Evolutionary conservation across 2,888 invertebrate genomes (phyloP).

Genomic region (Galeruca laticollis): DNA sequence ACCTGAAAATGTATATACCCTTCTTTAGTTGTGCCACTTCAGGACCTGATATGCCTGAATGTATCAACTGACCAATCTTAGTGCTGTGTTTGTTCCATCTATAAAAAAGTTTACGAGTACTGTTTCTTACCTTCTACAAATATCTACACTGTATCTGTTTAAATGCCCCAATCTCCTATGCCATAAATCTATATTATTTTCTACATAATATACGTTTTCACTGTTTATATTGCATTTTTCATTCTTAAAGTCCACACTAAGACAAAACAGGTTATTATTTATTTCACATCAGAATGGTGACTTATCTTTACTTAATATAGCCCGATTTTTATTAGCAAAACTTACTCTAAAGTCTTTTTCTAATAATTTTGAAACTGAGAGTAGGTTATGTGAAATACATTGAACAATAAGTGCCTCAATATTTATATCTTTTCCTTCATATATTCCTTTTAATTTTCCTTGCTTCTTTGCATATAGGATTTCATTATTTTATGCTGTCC

Average conservation of each 20-base stretch:
- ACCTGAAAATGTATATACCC: no score
- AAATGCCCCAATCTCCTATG: no score
- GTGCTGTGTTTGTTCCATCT: no score
- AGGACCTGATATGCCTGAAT: no score
- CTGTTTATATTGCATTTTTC: background rate
- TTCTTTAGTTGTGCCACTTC: no score
- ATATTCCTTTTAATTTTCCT: slow-evolving; percentile 28
- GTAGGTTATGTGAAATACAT: slow-evolving; percentile 5
- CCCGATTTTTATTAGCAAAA: background rate
- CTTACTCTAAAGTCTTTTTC: background rate
- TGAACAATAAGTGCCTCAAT: slow-evolving; percentile 18
- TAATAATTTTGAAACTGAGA: background rate
- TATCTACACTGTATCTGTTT: background rate
- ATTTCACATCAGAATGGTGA: background rate
- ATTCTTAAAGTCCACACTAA: background rate
- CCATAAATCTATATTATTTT: background rate
- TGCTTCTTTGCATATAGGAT: slow-evolving; percentile 16
- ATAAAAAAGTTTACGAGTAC: no score
- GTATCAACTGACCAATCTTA: no score
- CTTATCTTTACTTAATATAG: background rate
- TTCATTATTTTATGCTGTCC: slow-evolving; percentile 27
- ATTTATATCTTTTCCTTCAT: slow-evolving; percentile 30
- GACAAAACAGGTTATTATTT: background rate
- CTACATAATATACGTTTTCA: background rate
- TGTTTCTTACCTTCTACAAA: no score